Percentiles rank a stretch among this genome's conserved stretches.
Conservation (phyloP, 2,888 invertebrate species). For the Notocelia uddmanniana region DNA sequence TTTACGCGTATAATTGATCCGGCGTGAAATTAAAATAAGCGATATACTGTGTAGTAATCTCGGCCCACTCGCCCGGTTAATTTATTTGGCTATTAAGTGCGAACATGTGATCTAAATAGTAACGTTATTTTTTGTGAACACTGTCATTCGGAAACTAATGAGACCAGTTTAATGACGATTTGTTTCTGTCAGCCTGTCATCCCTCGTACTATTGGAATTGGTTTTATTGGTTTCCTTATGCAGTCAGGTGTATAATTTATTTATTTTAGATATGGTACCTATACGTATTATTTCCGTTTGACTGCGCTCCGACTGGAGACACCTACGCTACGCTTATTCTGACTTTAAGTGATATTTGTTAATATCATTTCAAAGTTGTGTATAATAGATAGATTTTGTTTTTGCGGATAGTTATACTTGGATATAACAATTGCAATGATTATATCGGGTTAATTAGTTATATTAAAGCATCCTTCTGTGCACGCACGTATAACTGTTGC, state of each 20-base stretch:
- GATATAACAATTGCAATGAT: conserved; percentile 60
- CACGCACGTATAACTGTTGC: conserved; percentile 77
- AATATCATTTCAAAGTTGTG: conserved; percentile 81
- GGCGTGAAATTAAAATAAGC: conserved; percentile 78
- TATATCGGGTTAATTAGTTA: conserved; percentile 72
- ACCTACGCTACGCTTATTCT: conserved; percentile 53
- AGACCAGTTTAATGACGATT: conserved; percentile 78
- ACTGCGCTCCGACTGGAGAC: conserved; percentile 57
- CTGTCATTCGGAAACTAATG: conserved; percentile 82
- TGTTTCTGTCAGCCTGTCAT: conserved; percentile 73
- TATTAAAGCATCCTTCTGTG: conserved; percentile 72
- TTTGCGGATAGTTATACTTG: conserved; percentile 41
- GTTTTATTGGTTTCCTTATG: conserved; percentile 79
- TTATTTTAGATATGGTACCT: conserved; percentile 65
- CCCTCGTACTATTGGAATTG: conserved; percentile 70
- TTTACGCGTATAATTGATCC: conserved; percentile 76
- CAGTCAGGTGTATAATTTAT: conserved; percentile 73
- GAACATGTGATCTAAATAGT: conserved; percentile 84
- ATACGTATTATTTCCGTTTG: conserved; percentile 51
- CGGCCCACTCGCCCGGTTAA: conserved; percentile 71
- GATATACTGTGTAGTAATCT: conserved; percentile 55
- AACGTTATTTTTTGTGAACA: conserved; percentile 77
- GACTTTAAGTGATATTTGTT: conserved; percentile 81
- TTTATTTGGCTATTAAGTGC: conserved; percentile 84
- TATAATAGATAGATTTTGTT: conserved; percentile 32